These are phyloP conservation scores for Paracanthobrama guichenoti DNA, from an alignment of 2,113 vertebrate species.

Conservation along the genomic window DNA sequence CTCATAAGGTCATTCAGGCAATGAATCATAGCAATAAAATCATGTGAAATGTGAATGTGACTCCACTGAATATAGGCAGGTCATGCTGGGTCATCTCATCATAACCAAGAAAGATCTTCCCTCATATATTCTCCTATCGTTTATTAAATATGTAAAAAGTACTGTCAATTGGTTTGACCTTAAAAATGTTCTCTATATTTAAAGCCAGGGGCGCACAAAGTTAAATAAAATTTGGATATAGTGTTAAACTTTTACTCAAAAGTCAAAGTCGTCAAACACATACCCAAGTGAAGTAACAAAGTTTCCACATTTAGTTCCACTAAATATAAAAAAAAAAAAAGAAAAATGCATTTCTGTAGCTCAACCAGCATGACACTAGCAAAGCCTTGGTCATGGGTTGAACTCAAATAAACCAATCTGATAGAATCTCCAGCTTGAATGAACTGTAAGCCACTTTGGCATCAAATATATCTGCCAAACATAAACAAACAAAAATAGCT, in stretches of 20 bases:
- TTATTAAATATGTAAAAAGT: not conserved
- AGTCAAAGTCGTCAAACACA: not conserved
- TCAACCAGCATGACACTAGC: not conserved
- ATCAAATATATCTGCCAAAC: not conserved
- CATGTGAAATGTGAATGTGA: not conserved
- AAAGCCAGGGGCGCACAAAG: not conserved
- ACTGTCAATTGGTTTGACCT: not conserved
- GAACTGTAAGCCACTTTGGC: not conserved
- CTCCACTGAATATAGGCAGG: not conserved
- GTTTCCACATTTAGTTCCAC: not conserved
- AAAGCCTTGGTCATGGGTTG: not conserved
- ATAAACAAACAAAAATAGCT: not conserved
- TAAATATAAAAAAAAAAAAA: not conserved
- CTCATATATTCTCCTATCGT: not conserved
- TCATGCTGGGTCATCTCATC: not conserved
- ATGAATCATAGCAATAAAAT: not conserved
- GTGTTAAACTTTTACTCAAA: not conserved
- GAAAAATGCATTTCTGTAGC: not conserved
- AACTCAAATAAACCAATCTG: not conserved
- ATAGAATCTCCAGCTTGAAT: not conserved
- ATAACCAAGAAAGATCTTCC: not conserved
- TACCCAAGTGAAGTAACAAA: not conserved
- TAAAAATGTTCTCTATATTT: not conserved
- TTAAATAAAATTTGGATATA: not conserved
- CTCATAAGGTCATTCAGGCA: not conserved